Conservation (phyloP, 2,888 invertebrate species). For the Trachelus stipa region DNA sequence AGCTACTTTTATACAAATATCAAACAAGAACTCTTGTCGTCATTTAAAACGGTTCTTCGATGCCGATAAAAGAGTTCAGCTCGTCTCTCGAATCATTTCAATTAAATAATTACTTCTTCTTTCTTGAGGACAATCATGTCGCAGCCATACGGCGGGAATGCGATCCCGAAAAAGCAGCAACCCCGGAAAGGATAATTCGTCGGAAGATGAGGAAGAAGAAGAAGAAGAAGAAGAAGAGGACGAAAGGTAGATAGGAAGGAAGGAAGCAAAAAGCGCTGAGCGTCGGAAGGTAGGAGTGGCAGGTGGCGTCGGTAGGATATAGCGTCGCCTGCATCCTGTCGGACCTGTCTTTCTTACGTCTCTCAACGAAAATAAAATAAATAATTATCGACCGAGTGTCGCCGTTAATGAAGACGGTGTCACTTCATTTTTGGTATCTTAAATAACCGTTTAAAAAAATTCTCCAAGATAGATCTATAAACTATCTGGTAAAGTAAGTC, state of each 20-base stretch:
- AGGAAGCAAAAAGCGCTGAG: background rate
- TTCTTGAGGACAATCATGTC: background rate
- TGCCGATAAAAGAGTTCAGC: background rate
- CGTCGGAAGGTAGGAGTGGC: background rate
- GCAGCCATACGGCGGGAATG: background rate
- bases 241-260: background rate
- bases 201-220: background rate
- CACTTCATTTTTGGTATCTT: background rate
- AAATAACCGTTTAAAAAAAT: background rate
- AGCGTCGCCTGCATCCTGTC: background rate
- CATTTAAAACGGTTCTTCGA: background rate
- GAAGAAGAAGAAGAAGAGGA: background rate
- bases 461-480: too few species aligned
- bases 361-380: background rate
- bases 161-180: background rate
- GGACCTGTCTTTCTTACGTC: background rate
- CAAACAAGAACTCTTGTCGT: background rate
- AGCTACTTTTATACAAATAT: background rate
- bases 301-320: background rate
- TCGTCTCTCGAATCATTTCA: background rate
- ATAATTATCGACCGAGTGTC: conserved; percentile 3
- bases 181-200: background rate
- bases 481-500: too few species aligned
- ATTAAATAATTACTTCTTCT: background rate
- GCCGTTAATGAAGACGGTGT: conserved; percentile 4